Evolutionary conservation across 2,888 invertebrate genomes (phyloP), one percentile per base, ranked within the genome.

Genomic region (Pegoplata infirma): DNA sequence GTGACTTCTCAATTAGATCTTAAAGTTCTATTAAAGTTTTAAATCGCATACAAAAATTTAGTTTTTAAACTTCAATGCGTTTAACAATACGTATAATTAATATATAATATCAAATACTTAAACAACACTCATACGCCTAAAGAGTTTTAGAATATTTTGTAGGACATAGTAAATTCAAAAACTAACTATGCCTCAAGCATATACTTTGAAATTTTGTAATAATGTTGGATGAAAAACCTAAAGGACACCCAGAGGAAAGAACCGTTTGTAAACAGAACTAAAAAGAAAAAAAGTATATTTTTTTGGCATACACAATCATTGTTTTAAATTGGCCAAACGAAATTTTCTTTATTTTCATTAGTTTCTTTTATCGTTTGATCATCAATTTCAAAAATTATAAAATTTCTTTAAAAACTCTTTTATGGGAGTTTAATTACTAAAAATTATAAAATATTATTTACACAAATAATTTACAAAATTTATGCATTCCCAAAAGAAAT

Each of bases 131-230:
- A 68, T 61, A 68, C 74, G 68, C 75, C 44, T 40, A 25, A 23
- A 47, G 61, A 55, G 25, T 3, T 12, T 40, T 14, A n/a, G 36
- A 1, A 40, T n/a, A n/a, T n/a, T 40, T n/a, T 2, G n/a, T n/a
- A 1, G n/a, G 36, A 40, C 36, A 40, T 40, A n/a, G 4, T 40
- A 40, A n/a, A 40, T 40, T 40, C n/a, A n/a, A 40, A 40, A n/a
- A 12, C 32, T 10, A 32, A 32, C 10, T 10, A 5, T 3, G 36
- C 75, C 61, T 40, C 14, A 17, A 61, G 68, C 63, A 75, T 17
- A 44, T 47, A 75, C 67, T 68, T 68, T 68, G 67, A 47, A 75
- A 68, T 63, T 75, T 75, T 63, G 68, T 63, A 75, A 75, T 63
- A 68, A 67, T 12, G 10, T 32, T 32, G 8, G 5, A 32, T 6